phyloP scores from a whole-genome alignment of 2,797 vertebrate species.

The Chloroceryle inda region DNA sequence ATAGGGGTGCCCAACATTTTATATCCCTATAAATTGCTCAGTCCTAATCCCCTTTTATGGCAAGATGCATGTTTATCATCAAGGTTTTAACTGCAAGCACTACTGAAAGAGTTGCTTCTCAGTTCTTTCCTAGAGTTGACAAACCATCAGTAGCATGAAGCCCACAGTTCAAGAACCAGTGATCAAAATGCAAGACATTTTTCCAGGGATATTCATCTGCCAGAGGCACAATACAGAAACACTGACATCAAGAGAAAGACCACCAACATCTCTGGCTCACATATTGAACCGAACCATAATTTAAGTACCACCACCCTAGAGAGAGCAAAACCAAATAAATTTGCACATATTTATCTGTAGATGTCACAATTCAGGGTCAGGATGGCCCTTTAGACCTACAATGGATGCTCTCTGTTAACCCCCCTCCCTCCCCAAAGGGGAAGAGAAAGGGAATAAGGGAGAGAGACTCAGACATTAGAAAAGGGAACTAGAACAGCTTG shows the following conservation, averaged over 20 bases:
- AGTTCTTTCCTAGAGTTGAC: neutral
- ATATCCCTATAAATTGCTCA: rapidly evolving
- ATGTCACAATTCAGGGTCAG: too few relatives aligned
- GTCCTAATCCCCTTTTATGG: neutral
- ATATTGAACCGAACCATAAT: neutral
- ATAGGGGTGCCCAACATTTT: neutral
- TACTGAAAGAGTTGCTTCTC: neutral
- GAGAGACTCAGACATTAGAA: too few relatives aligned
- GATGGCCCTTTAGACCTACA: too few relatives aligned
- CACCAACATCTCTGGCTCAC: neutral
- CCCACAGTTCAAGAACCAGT: neutral
- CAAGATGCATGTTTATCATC: neutral
- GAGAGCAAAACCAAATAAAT: neutral
- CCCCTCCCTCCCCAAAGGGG: too few relatives aligned
- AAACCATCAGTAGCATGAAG: neutral
- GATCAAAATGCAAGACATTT: neutral
- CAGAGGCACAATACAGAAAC: neutral
- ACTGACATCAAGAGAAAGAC: neutral
- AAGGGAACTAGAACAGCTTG: too few relatives aligned
- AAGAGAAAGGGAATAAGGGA: too few relatives aligned
- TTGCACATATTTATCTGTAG: neutral
- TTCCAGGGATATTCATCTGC: neutral
- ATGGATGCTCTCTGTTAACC: too few relatives aligned
- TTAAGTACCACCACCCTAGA: neutral
- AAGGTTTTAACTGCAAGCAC: neutral